Evolutionary conservation across 2,797 vertebrate species (phyloP).

Genomic region (Pangasius mekongensis): DNA sequence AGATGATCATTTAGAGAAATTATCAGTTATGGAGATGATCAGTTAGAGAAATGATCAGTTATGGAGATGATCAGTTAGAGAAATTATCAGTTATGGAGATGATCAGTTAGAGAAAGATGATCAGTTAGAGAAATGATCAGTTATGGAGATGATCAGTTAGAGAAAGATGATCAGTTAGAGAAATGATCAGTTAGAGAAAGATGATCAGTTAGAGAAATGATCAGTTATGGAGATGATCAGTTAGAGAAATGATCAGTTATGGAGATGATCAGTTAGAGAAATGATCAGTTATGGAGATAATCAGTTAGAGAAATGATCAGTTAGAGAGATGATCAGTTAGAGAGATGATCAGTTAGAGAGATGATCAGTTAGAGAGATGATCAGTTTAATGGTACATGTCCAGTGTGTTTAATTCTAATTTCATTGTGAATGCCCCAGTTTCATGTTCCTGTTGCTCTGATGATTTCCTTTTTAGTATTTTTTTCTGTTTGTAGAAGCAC

Average conservation of each 20-base stretch:
- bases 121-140: background rate
- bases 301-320: background rate
- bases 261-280: background rate
- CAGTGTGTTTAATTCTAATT: background rate
- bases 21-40: too few species aligned
- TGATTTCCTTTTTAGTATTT: background rate
- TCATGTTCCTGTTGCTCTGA: background rate
- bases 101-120: background rate
- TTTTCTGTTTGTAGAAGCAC: background rate
- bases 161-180: background rate
- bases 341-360: background rate
- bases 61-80: background rate
- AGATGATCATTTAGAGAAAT: background rate
- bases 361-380: background rate
- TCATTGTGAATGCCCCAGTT: background rate
- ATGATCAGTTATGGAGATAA: background rate
- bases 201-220: background rate
- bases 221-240: background rate
- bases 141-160: too few species aligned
- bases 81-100: background rate
- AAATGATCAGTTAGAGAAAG: background rate
- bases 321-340: background rate
- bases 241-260: too few species aligned
- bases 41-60: background rate
- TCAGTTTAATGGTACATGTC: background rate